Evolutionary conservation across 2,113 vertebrate species (phyloP).

Genomic region (Melospiza melodia): DNA sequence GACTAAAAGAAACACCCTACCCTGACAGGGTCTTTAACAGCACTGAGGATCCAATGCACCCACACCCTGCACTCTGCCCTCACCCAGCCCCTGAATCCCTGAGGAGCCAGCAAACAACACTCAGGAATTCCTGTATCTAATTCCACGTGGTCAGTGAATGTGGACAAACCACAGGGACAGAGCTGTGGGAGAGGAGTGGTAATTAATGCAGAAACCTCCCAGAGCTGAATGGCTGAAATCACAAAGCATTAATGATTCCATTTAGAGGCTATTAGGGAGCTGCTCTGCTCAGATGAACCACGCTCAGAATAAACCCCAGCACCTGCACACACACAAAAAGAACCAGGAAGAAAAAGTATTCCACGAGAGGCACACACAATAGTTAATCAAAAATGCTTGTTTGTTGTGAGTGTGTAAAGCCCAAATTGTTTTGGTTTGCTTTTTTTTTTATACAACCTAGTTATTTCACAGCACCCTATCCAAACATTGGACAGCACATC

Average conservation of each 20-base stretch:
- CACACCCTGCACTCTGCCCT: no score
- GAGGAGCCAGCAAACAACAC: neutral
- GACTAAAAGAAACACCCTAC: neutral
- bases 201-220: slow-evolving; percentile 46
- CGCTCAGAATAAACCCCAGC: slow-evolving; percentile 34
- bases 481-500: neutral
- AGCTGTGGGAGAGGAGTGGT: neutral
- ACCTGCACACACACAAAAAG: slow-evolving; percentile 49
- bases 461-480: neutral
- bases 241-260: slow-evolving; percentile 59
- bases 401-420: neutral
- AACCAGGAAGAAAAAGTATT: slow-evolving; percentile 32
- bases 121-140: neutral
- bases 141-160: neutral
- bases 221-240: slow-evolving; percentile 39
- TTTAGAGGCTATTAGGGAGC: slow-evolving; percentile 43
- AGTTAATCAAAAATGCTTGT: slow-evolving; percentile 35
- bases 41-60: neutral
- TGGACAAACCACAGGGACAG: neutral
- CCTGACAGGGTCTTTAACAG: neutral
- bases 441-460: neutral
- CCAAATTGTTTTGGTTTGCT: neutral
- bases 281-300: slow-evolving; percentile 5
- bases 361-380: neutral
- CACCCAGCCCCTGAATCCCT: neutral